These are phyloP conservation scores for Tetragonisca angustula DNA, from an alignment of 2,888 invertebrate species.

Conservation along the genomic window DNA sequence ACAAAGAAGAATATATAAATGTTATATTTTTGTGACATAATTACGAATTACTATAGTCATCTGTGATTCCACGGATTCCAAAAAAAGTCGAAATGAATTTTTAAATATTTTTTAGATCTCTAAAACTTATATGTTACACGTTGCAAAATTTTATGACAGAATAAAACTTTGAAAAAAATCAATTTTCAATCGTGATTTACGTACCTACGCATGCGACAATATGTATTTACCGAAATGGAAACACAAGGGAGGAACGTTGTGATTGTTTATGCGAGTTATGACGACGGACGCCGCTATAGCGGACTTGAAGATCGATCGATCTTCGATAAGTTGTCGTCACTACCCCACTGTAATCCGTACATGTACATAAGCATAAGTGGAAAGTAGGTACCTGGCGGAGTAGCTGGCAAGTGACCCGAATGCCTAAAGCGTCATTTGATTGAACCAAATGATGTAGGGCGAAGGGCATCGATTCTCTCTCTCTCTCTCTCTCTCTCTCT, in stretches of 20 bases:
- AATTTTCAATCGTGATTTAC: too few relatives aligned
- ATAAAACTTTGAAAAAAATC: too few relatives aligned
- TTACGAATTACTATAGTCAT: too few relatives aligned
- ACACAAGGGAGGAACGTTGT: neutral
- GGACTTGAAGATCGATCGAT: slow-evolving; percentile 56
- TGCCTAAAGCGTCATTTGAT: slow-evolving; percentile 75
- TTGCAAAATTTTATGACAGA: too few relatives aligned
- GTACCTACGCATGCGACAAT: neutral
- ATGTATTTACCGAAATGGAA: neutral
- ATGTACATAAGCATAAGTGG: slow-evolving; percentile 10
- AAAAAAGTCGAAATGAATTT: too few relatives aligned
- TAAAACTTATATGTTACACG: too few relatives aligned
- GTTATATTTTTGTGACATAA: too few relatives aligned
- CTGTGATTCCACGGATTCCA: too few relatives aligned
- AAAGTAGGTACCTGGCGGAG: slow-evolving; percentile 31
- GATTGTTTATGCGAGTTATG: slow-evolving; percentile 38
- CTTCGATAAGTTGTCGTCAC: slow-evolving; percentile 37
- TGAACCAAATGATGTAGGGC: slow-evolving; percentile 77
- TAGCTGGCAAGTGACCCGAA: slow-evolving; percentile 62
- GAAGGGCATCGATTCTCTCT: slow-evolving; percentile 74
- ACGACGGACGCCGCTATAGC: slow-evolving; percentile 37
- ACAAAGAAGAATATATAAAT: too few relatives aligned
- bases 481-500: slow-evolving; percentile 61
- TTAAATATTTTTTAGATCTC: too few relatives aligned
- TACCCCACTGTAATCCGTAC: neutral